These are phyloP conservation scores for Boloria euphrosyne DNA, from an alignment of 2,888 invertebrate genomes.

Conservation along the genomic window DNA sequence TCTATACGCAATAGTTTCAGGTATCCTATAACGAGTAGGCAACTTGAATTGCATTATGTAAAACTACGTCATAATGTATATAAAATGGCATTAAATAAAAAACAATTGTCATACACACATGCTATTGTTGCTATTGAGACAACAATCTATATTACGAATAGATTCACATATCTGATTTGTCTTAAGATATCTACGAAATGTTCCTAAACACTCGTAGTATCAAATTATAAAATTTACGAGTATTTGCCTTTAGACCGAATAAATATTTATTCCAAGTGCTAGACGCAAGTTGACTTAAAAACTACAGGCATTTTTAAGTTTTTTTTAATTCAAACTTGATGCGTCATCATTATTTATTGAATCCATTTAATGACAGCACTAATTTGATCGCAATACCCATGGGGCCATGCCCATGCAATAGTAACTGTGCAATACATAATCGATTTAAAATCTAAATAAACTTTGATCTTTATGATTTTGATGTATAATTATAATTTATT, in stretches of 20 bases:
- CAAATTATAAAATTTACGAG: background rate
- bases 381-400: constrained; percentile 29
- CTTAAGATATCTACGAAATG: constrained; percentile 1
- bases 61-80: constrained; percentile 31
- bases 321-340: no score
- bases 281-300: no score
- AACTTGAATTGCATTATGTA: constrained; percentile 22
- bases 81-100: constrained; percentile 25
- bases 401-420: background rate
- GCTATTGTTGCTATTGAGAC: background rate
- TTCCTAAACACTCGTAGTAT: background rate
- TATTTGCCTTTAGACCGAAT: no score
- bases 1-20: constrained; percentile 16
- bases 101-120: constrained; percentile 20
- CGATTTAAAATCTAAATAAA: constrained; percentile 10
- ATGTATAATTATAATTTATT: constrained; percentile 17
- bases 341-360: background rate
- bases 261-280: no score
- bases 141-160: background rate
- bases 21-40: constrained; percentile 18
- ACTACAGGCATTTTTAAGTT: no score
- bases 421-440: constrained; percentile 24
- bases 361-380: background rate
- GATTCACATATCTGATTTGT: background rate
- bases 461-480: constrained; percentile 23